Evolutionary conservation across 1,140 invertebrate species (phyloP), one percentile per base, ranked within the genome.

Genomic region (Scaptomyza pallida): DNA sequence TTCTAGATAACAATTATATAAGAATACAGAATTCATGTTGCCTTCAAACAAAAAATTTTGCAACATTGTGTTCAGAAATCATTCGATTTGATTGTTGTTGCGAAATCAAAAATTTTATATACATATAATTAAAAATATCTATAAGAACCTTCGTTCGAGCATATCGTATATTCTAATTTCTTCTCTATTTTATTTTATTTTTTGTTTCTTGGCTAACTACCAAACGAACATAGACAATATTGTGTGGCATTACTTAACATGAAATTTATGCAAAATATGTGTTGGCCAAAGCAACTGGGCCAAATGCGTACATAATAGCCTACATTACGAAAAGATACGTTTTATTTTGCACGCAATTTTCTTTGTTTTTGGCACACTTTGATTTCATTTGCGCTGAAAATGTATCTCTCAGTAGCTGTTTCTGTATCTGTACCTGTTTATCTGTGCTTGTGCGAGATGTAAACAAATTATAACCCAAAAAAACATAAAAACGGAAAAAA

Each of bases 181-280:
- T 35, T n/a, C n/a, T n/a, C n/a, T n/a, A n/a, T n/a, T n/a, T 17
- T 21, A 30, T 30, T 30, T 30, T 30, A 8, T 19, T 17, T 10
- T 30, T 54, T 13, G 8, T 44, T 80, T 78, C 51, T 83, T 83
- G 80, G 80, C 80, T 56, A 80, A 80, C 81, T 73, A 86, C 80
- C 81, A 83, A 75, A 75, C 57, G 51, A 51, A 69, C 74, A 64
- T 75, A 75, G 74, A 72, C 57, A 64, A 55, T 45, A 52, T 73
- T 83, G 79, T 62, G 26, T 26, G 23, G 56, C 81, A 86, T 83
- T 83, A 83, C 80, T 83, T 73, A 80, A 83, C 81, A 76, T 80
- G 33, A 74, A 68, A 78, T 83, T 82, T 82, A 83, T 82, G 75
- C 79, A 72, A 72, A 82, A 82, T 59, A 45, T 61, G 61, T 61